Evolutionary conservation across 1,140 invertebrate species (phyloP), one percentile per base, ranked within the genome.

Genomic region (Hyles vespertilio): DNA sequence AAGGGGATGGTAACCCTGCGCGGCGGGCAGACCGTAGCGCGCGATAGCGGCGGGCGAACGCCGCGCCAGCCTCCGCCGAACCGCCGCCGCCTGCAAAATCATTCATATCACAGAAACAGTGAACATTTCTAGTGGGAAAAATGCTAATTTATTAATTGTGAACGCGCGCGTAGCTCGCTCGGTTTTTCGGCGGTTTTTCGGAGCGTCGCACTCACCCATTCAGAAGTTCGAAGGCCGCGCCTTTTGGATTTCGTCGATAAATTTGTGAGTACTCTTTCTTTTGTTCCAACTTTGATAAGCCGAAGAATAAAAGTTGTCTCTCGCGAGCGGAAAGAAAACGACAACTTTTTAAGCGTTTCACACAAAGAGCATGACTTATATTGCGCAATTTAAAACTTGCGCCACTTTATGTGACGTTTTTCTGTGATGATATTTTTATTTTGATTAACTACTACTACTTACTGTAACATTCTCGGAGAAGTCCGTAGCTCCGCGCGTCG

Each of bases 11-110:
- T 58, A 62, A 62, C 65, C 50, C 65, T 9, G 9, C 59, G 59
- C 67, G 57, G 63, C 61, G 62, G 56, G 52, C 77, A 84, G 80
- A 87, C 59, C 70, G 53, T 56, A 70, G 67, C 81, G 74, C 72
- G 84, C 65, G 65, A 73, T 66, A 70, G 79, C 68, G 77, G 77
- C 77, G 80, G 65, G 57, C 73, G 76, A 76, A 83, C 80, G 84
- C 80, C 77, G 74, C 71, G 58, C 62, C 32, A 44, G 51, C 58
- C 67, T 59, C 63, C 58, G 53, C 43, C 52, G 7, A 54, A 50
- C 52, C 69, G 66, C 57, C 63, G 61, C 47, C 56, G 52, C 59
- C 63, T 61, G 36, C 44, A 56, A 56, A 36, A 60, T 57, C 57
- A 67, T 58, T 58, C 72, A 65, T 34, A 36, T 34, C 11, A 59